Percentiles rank a stretch among this genome's conserved stretches.
These are phyloP conservation scores for Yponomeuta evonymella DNA, from an alignment of 2,888 invertebrate genomes.

Conservation along the genomic window DNA sequence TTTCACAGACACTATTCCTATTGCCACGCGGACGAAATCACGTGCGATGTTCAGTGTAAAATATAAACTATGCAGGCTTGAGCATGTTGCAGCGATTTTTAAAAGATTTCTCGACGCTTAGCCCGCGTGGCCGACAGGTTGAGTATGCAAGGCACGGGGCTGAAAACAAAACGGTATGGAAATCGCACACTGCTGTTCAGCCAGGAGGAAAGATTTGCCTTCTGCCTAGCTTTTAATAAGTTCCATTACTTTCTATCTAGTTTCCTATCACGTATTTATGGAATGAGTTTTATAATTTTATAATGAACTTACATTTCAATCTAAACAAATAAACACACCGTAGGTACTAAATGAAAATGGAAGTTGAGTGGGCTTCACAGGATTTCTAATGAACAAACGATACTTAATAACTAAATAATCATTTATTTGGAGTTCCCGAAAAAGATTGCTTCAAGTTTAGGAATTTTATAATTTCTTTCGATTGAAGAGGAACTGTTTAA, in stretches of 20 bases:
- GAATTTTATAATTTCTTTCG: slow-evolving; percentile 39
- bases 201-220: slow-evolving; percentile 1
- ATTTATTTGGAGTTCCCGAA: too few relatives aligned
- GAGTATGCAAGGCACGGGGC: slow-evolving; percentile 15
- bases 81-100: slow-evolving; percentile 16
- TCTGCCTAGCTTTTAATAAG: not conserved
- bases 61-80: not conserved
- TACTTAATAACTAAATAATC: too few relatives aligned
- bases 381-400: too few relatives aligned
- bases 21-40: not conserved
- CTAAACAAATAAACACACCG: too few relatives aligned
- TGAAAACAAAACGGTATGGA: slow-evolving; percentile 14
- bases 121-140: slow-evolving; percentile 12
- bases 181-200: slow-evolving; percentile 1
- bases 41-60: not conserved
- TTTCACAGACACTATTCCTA: not conserved
- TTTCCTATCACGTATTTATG: too few relatives aligned
- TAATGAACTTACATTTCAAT: too few relatives aligned
- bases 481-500: slow-evolving; percentile 43
- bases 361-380: too few relatives aligned
- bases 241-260: too few relatives aligned
- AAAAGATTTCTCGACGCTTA: slow-evolving; percentile 16
- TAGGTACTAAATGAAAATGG: too few relatives aligned
- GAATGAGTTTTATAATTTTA: too few relatives aligned
- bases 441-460: slow-evolving; percentile 20